A percentile compares a stretch with the other conserved stretches of the same genome.
Evolutionary conservation across 2,888 invertebrate species (phyloP).

Genomic region (Rhagophthalmus giganteus): DNA sequence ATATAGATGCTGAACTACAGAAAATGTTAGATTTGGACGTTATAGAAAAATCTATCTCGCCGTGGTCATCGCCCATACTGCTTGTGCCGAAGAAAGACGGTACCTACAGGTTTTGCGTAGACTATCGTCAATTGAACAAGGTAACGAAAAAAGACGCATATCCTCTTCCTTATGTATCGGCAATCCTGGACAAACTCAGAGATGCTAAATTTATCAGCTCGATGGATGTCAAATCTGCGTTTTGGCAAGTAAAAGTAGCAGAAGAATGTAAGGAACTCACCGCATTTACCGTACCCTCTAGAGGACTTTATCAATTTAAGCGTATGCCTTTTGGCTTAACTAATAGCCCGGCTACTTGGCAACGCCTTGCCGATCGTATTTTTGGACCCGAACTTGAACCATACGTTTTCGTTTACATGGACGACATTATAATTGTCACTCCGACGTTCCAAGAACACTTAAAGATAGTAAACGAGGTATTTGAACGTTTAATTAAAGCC

Average conservation of each 20-base stretch:
- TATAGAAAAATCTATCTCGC: background rate
- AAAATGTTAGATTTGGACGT: background rate
- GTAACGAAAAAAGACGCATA: constrained; percentile 1
- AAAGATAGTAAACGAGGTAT: no score
- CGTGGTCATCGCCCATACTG: constrained; percentile 2
- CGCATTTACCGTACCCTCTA: background rate
- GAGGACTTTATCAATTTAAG: constrained; percentile 1
- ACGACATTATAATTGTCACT: no score
- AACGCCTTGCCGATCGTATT: no score
- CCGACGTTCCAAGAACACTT: no score
- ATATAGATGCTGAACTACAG: constrained; percentile 1
- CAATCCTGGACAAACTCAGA: background rate
- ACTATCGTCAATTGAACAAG: background rate
- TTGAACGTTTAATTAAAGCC: background rate
- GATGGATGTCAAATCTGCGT: constrained; percentile 2
- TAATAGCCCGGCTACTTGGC: constrained; percentile 4
- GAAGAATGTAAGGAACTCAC: no score
- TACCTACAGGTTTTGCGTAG: background rate
- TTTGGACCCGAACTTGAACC: no score
- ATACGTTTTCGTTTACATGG: background rate
- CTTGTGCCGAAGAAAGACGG: constrained; percentile 1
- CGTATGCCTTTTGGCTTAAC: background rate
- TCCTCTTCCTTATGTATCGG: background rate
- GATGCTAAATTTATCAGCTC: constrained; percentile 2
- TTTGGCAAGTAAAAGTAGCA: background rate